phyloP scores from a whole-genome alignment of 2,113 vertebrate species.

The Antechinus flavipes region DNA sequence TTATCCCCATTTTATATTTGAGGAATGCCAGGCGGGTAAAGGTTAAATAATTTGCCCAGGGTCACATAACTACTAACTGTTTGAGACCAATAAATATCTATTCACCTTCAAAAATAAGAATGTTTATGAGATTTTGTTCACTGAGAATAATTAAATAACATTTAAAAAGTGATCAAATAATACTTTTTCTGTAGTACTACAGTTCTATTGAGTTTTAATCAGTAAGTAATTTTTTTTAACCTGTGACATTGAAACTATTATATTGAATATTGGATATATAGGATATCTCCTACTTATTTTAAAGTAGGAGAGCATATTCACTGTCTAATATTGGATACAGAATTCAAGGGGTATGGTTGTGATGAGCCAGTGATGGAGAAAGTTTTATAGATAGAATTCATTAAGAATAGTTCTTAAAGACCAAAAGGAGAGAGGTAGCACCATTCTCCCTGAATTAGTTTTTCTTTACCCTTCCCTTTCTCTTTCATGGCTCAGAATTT shows the following conservation, averaged over 20 bases:
- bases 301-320: background rate
- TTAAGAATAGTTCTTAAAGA: background rate
- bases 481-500: background rate
- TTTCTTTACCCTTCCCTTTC: background rate
- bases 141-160: background rate
- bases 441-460: background rate
- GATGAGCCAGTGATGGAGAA: background rate
- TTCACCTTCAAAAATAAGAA: background rate
- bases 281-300: too few species aligned
- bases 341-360: background rate
- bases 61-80: background rate
- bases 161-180: background rate
- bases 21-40: background rate
- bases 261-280: background rate
- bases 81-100: background rate
- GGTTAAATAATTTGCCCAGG: background rate
- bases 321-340: background rate
- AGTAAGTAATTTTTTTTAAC: background rate
- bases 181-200: background rate
- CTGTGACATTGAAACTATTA: background rate
- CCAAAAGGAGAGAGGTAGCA: background rate
- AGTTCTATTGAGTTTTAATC: background rate
- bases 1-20: background rate
- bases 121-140: background rate
- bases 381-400: background rate